phyloP scores from a whole-genome alignment of 2,888 invertebrate species.

The Metalampra italica region DNA sequence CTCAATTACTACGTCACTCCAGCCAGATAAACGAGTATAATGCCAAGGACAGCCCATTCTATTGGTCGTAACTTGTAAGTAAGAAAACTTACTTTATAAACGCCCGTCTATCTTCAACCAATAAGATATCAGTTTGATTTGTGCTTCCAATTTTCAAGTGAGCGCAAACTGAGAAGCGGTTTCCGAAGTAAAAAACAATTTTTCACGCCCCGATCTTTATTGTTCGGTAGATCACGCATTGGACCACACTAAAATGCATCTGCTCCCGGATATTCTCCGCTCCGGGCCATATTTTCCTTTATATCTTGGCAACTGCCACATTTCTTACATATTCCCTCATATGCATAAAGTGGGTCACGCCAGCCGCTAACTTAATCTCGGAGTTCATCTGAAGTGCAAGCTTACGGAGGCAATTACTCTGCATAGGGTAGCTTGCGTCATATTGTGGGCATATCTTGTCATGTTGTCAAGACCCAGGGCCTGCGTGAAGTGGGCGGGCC shows the following conservation, averaged over 20 bases:
- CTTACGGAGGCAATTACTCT: not conserved
- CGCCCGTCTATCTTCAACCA: constrained; percentile 1
- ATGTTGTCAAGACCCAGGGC: not conserved
- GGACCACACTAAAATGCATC: constrained; percentile 46
- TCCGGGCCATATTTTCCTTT: constrained; percentile 24
- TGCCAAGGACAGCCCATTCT: no score
- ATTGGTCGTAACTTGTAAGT: no score
- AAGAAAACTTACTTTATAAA: no score
- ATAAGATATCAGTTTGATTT: constrained; percentile 45
- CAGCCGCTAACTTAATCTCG: not conserved
- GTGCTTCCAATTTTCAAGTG: constrained; percentile 43
- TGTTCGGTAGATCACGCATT: constrained; percentile 44
- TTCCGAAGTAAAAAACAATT: constrained; percentile 23
- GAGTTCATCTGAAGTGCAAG: not conserved
- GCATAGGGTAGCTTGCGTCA: not conserved
- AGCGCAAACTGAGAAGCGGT: constrained; percentile 10
- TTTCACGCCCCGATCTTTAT: constrained; percentile 23
- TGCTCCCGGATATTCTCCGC: constrained; percentile 33
- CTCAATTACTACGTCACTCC: no score
- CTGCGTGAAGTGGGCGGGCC: not conserved
- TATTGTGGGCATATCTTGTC: constrained; percentile 3
- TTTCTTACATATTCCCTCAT: not conserved
- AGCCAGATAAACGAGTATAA: no score
- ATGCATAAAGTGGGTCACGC: not conserved
- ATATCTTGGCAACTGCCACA: constrained; percentile 13